Evolutionary conservation across 2,113 vertebrate genomes (phyloP), one percentile per base, ranked within the genome.

Genomic region (Callorhinus ursinus): DNA sequence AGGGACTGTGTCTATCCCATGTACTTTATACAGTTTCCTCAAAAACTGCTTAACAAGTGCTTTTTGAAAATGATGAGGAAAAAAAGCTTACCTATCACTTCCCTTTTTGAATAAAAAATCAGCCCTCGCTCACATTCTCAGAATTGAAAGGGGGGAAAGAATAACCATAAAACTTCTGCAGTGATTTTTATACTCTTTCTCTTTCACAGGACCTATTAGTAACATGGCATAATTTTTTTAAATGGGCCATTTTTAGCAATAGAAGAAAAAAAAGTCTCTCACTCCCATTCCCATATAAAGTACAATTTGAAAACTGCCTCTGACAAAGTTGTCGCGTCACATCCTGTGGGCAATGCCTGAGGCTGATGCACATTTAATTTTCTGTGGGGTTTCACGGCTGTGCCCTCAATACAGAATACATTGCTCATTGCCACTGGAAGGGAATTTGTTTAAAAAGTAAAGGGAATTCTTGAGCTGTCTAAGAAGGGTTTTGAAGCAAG

Each of bases 261-360:
- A n/a, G 26, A 57, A 83, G 26, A 18, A 42, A 26, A 13, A 22
- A 46, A n/a, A 22, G 11, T 3, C 39, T 36, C 67, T 81, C 33
- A 1, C 39, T 95, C 53, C 72, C 74, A 31, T 90, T 69, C 36
- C 74, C 95, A 80, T 92, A 89, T 5, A 93, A 96, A 94, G 4
- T 59, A 85, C 69, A 82, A 53, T 97, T 96, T 98, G 95, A 92
- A 97, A 98, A 93, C 71, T 83, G 81, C 90, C 95, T 98, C 97
- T 82, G 74, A 91, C 92, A 97, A 97, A 97, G 82, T 76, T 93
- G 69, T 95, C 96, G 82, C 86, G 33, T 93, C 67, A 80, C 92
- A 22, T 91, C 96, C 98, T 97, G n/a, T 72, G 90, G 97, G 98
- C 97, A 0, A 24, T 96, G 98, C 98, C 98, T 96, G 80, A 93